A percentile compares a stretch with the other conserved stretches of the same genome.
Conservation (phyloP, 1,140 invertebrate genomes). For the Meloidogyne floridensis region DNA sequence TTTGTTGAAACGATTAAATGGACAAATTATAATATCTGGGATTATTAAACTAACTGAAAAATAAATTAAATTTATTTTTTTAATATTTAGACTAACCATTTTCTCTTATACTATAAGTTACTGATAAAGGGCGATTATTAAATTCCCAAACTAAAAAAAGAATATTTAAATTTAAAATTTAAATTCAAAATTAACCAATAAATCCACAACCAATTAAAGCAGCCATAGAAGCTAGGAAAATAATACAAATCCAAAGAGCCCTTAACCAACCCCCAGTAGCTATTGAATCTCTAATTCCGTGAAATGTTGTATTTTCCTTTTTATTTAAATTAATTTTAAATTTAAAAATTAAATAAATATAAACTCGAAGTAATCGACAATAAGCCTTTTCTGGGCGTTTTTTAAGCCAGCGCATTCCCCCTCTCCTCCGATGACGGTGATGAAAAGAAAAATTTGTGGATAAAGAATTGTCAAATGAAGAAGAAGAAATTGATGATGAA, state of each 20-base stretch:
- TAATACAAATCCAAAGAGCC: slow-evolving; percentile 16
- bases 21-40: slow-evolving; percentile 56
- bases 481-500: neutral
- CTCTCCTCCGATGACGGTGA: neutral
- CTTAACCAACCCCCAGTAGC: slow-evolving; percentile 12
- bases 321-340: neutral
- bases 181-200: slow-evolving; percentile 12
- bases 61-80: neutral
- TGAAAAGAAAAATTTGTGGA: neutral
- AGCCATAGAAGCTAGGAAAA: slow-evolving; percentile 20
- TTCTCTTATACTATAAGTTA: slow-evolving; percentile 29
- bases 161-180: neutral
- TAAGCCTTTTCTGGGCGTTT: slow-evolving; percentile 4
- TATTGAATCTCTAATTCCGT: slow-evolving; percentile 25
- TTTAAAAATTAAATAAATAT: neutral
- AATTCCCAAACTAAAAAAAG: slow-evolving; percentile 23
- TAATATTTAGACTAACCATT: slow-evolving; percentile 6
- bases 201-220: slow-evolving; percentile 29
- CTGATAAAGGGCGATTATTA: slow-evolving; percentile 22
- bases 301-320: slow-evolving; percentile 30
- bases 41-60: slow-evolving; percentile 34
- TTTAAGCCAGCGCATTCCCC: neutral
- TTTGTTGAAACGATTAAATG: slow-evolving; percentile 58
- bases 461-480: neutral
- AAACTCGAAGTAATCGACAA: neutral